Evolutionary conservation across 2,888 invertebrate species (phyloP).

Genomic region (Lepeophtheirus nordmannii): DNA sequence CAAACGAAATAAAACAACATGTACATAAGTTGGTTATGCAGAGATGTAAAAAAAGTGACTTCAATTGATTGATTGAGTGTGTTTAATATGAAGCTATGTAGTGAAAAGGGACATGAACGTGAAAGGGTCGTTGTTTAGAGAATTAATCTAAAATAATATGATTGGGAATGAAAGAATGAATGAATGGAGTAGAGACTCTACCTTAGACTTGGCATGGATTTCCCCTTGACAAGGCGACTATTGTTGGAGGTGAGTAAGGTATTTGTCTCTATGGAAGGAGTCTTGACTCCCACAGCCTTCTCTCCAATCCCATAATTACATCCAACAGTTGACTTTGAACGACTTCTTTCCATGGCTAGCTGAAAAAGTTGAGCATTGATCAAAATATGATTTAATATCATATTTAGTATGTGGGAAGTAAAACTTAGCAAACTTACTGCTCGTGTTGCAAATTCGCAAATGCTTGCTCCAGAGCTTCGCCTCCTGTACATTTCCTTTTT

Average conservation of each 20-base stretch:
- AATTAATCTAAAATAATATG: no score
- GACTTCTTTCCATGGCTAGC: background rate
- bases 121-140: no score
- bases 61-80: no score
- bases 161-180: no score
- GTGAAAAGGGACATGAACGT: no score
- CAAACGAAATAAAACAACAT: no score
- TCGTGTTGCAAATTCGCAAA: background rate
- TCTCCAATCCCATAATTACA: background rate
- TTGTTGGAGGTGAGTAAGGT: background rate
- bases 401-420: no score
- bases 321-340: background rate
- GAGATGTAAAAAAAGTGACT: no score
- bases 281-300: background rate
- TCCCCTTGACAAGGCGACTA: constrained; percentile 65
- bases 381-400: background rate
- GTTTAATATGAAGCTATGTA: no score
- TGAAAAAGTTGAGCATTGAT: background rate
- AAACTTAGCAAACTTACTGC: constrained; percentile 1
- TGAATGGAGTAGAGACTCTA: constrained; percentile 38
- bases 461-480: constrained; percentile 22
- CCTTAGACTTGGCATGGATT: constrained; percentile 92
- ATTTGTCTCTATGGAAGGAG: background rate
- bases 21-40: no score
- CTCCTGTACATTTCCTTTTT: constrained; percentile 16